Conservation (phyloP, 2,113 vertebrate species). For the Ardeotis arabs region DNA sequence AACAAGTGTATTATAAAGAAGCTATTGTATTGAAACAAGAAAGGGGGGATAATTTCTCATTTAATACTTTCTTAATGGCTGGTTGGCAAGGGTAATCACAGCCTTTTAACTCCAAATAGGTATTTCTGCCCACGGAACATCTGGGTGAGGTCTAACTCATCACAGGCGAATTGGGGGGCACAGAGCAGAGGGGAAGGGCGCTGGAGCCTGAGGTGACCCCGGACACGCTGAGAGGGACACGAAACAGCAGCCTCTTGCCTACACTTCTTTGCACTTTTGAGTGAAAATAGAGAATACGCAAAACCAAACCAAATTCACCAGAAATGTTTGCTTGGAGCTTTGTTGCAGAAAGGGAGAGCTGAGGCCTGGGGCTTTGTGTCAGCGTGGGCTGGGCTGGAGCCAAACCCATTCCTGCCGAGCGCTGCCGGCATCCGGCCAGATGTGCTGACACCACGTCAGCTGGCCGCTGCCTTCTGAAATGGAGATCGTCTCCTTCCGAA, state of each 20-base stretch:
- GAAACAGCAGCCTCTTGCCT: neutral
- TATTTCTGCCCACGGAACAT: slow-evolving; percentile 72
- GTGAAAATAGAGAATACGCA: neutral
- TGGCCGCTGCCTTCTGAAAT: neutral
- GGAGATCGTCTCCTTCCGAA: neutral
- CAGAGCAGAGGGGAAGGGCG: neutral
- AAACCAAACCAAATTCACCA: neutral
- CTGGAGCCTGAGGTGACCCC: neutral
- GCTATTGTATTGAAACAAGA: slow-evolving; percentile 63
- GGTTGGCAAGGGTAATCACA: slow-evolving; percentile 70
- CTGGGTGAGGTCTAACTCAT: slow-evolving; percentile 31
- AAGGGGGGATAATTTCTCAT: slow-evolving; percentile 43
- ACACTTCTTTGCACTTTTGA: rapidly evolving
- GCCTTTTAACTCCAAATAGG: slow-evolving; percentile 54
- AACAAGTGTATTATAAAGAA: slow-evolving; percentile 58
- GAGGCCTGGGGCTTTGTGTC: neutral
- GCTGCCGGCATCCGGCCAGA: neutral
- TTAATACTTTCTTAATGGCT: slow-evolving; percentile 69
- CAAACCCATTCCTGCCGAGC: neutral
- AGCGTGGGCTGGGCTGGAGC: neutral
- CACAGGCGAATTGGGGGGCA: neutral
- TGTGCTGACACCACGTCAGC: neutral
- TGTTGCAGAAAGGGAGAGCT: neutral
- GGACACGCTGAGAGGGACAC: neutral
- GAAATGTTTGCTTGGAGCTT: neutral